A percentile compares a stretch with the other conserved stretches of the same genome.
phyloP scores from a whole-genome alignment of 2,113 vertebrate genomes.

The Carollia perspicillata region DNA sequence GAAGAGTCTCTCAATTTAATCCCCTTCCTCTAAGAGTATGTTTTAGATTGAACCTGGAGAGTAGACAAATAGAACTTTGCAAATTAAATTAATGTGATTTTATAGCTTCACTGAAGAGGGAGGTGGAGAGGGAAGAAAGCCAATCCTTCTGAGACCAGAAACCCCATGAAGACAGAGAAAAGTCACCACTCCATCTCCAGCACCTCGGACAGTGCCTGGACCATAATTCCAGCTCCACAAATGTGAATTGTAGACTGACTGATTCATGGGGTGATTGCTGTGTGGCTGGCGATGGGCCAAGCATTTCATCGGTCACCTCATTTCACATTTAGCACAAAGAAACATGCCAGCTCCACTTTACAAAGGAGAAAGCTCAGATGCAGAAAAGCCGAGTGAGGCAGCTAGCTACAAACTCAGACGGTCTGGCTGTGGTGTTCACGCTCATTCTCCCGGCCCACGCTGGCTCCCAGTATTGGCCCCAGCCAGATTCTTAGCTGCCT shows the following conservation, averaged over 20 bases:
- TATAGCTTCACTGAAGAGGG: not conserved
- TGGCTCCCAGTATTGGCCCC: not conserved
- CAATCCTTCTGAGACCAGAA: not conserved
- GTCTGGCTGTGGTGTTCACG: not conserved
- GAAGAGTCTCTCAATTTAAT: not conserved
- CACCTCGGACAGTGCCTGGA: not conserved
- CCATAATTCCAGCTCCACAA: fast-evolving
- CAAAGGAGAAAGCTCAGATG: not conserved
- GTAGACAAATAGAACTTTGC: not conserved
- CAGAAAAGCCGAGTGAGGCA: not conserved
- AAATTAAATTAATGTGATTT: not conserved
- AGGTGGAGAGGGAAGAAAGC: not conserved
- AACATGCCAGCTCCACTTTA: not conserved
- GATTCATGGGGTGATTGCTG: not conserved
- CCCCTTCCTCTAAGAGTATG: not conserved
- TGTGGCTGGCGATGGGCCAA: not conserved
- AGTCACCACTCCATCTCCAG: not conserved
- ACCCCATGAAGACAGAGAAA: not conserved
- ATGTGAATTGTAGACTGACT: not conserved
- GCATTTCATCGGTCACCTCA: not conserved
- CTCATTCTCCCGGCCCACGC: not conserved
- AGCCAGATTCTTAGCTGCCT: not conserved
- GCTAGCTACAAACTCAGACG: not conserved
- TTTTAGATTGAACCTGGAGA: not conserved
- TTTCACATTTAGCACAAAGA: not conserved